These are phyloP conservation scores for Chelonus insularis DNA, from an alignment of 1,140 invertebrate species.

Conservation along the genomic window DNA sequence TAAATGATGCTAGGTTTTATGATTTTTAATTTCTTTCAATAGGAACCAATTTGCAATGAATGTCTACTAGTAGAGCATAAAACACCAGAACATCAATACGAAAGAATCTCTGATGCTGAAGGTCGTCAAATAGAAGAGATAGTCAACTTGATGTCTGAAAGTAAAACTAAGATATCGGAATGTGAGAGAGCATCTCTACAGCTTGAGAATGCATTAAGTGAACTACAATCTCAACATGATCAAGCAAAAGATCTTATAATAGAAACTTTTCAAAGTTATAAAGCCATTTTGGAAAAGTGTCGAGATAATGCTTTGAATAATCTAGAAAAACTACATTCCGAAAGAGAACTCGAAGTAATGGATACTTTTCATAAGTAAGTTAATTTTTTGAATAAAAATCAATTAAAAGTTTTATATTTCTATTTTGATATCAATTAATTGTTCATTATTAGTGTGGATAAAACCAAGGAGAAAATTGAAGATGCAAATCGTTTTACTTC, in stretches of 20 bases:
- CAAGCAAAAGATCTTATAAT: conserved; percentile 82
- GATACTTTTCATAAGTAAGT: conserved; percentile 75
- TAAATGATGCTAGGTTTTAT: too few relatives aligned
- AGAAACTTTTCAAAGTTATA: conserved; percentile 83
- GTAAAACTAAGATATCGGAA: conserved; percentile 71
- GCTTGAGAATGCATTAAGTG: conserved; percentile 78
- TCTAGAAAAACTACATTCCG: conserved; percentile 78
- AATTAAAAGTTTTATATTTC: too few relatives aligned
- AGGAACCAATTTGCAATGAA: conserved; percentile 77
- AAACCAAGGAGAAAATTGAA: conserved; percentile 79
- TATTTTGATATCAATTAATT: too few relatives aligned
- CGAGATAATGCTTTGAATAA: conserved; percentile 76
- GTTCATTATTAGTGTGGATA: conserved; percentile 69
- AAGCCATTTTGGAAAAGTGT: conserved; percentile 77
- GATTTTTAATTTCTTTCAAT: conserved; percentile 26
- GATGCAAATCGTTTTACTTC: conserved; percentile 82
- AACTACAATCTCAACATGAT: conserved; percentile 82
- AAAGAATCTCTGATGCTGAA: conserved; percentile 75
- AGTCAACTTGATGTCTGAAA: conserved; percentile 70
- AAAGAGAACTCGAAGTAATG: conserved; percentile 85
- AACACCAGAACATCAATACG: conserved; percentile 77
- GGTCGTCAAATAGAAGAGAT: conserved; percentile 76
- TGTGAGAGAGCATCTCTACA: conserved; percentile 75
- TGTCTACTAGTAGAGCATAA: conserved; percentile 80
- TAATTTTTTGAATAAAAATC: not conserved